Evolutionary conservation across 2,113 vertebrate genomes (phyloP).

Genomic region (Oxyura jamaicensis): DNA sequence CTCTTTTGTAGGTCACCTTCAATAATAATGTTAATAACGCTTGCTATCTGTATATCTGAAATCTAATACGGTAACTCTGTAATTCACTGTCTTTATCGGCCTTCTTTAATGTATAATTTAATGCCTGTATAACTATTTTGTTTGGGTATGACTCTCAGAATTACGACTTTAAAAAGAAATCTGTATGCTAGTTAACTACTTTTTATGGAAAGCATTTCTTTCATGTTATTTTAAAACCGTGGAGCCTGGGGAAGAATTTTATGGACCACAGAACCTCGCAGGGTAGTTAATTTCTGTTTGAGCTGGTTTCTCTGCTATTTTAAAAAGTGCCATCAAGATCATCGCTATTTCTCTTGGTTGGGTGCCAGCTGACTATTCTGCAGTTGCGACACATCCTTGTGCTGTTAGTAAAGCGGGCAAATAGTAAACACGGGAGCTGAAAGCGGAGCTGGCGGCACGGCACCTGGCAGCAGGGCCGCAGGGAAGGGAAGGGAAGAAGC

Average conservation of each 20-base stretch:
- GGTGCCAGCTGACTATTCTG: constrained; percentile 37
- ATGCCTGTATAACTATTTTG: constrained; percentile 54
- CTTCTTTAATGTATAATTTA: constrained; percentile 67
- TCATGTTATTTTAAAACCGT: constrained; percentile 70
- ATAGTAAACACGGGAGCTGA: neutral
- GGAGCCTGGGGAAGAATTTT: constrained; percentile 45
- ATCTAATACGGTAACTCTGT: constrained; percentile 18
- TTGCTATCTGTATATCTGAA: constrained; percentile 49
- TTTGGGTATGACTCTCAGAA: constrained; percentile 58
- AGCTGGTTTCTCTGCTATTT: constrained; percentile 62
- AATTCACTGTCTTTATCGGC: constrained; percentile 49
- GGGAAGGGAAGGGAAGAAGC: neutral
- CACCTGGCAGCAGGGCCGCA: no score
- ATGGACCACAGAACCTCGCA: constrained; percentile 44
- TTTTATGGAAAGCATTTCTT: constrained; percentile 61
- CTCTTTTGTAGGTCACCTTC: constrained; percentile 56
- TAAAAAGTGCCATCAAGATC: constrained; percentile 56
- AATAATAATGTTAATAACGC: constrained; percentile 55
- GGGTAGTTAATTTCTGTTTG: constrained; percentile 56
- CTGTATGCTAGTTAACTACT: constrained; percentile 35
- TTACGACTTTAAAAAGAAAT: constrained; percentile 6
- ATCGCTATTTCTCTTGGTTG: constrained; percentile 50
- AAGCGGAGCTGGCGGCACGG: neutral
- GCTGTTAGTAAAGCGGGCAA: neutral
- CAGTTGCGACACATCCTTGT: neutral